phyloP scores from a whole-genome alignment of 1,140 invertebrate species.

The Ganaspis sp. region DNA sequence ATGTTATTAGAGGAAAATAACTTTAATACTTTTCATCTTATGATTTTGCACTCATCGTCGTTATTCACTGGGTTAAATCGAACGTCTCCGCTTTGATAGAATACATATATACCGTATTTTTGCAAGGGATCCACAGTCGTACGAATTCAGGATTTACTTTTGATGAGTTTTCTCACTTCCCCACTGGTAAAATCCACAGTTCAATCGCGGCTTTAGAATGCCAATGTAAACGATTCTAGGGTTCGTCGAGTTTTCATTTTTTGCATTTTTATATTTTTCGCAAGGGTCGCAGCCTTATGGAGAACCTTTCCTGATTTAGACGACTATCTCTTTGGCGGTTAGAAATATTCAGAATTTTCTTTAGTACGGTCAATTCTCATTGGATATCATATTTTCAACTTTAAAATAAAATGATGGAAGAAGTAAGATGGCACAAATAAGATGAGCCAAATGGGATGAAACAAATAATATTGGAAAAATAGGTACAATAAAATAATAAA shows the following conservation, averaged over 20 bases:
- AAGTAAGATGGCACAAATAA: too few species aligned
- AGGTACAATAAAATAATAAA: too few species aligned
- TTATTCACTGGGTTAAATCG: conserved; percentile 20
- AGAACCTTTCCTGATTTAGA: background rate
- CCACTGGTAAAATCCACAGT: conserved; percentile 16
- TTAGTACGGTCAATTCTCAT: background rate
- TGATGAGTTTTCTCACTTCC: conserved; percentile 30
- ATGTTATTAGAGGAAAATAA: conserved; percentile 2
- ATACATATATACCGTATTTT: conserved; percentile 11
- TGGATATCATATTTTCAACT: background rate
- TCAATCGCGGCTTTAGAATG: conserved; percentile 22
- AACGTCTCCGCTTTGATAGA: background rate
- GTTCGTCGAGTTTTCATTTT: conserved; percentile 8
- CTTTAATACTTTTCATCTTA: conserved; percentile 1
- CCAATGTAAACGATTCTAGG: conserved; percentile 25
- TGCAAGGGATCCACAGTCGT: conserved; percentile 8
- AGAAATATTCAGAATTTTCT: background rate
- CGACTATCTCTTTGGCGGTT: background rate
- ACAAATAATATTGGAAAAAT: too few species aligned
- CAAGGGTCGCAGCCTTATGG: background rate
- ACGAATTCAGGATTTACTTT: conserved; percentile 23
- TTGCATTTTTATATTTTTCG: background rate
- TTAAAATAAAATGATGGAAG: too few species aligned
- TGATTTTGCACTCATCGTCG: conserved; percentile 11
- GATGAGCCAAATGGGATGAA: too few species aligned